These are phyloP conservation scores for Dynastes hyllus DNA, from an alignment of 2,888 invertebrate species.

Conservation along the genomic window DNA sequence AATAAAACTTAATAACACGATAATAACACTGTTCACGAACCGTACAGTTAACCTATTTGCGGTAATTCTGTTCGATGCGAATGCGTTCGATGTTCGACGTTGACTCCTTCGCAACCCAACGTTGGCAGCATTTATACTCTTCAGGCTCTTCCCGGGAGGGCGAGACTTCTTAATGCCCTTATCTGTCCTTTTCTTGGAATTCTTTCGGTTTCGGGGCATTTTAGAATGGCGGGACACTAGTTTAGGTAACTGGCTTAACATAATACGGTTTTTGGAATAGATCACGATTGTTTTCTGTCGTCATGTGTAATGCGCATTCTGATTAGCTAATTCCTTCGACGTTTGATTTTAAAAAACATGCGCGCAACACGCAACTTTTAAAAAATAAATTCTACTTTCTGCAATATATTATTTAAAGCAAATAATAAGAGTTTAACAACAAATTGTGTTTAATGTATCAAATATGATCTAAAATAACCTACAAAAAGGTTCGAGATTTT, in stretches of 20 bases:
- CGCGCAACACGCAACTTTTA: not conserved
- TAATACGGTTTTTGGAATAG: not conserved
- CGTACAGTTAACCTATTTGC: slow-evolving; percentile 33
- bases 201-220: slow-evolving; percentile 35
- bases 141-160: slow-evolving; percentile 25
- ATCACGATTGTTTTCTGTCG: slow-evolving; percentile 4
- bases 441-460: no score
- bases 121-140: slow-evolving; percentile 35
- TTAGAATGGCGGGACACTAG: not conserved
- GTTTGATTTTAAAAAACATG: not conserved
- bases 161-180: slow-evolving; percentile 31
- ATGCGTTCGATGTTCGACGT: slow-evolving; percentile 27
- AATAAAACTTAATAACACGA: not conserved
- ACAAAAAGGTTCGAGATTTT: no score
- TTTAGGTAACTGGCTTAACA: slow-evolving; percentile 2
- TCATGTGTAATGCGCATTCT: not conserved
- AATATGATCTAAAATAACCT: no score
- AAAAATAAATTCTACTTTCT: not conserved
- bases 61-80: slow-evolving; percentile 19
- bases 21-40: not conserved
- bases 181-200: slow-evolving; percentile 14
- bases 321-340: slow-evolving; percentile 12
- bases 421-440: no score
- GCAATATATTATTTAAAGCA: no score
- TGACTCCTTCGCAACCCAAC: slow-evolving; percentile 25